These are phyloP conservation scores for Bubalus kerabau DNA, from an alignment of 2,113 vertebrate genomes.

Conservation along the genomic window DNA sequence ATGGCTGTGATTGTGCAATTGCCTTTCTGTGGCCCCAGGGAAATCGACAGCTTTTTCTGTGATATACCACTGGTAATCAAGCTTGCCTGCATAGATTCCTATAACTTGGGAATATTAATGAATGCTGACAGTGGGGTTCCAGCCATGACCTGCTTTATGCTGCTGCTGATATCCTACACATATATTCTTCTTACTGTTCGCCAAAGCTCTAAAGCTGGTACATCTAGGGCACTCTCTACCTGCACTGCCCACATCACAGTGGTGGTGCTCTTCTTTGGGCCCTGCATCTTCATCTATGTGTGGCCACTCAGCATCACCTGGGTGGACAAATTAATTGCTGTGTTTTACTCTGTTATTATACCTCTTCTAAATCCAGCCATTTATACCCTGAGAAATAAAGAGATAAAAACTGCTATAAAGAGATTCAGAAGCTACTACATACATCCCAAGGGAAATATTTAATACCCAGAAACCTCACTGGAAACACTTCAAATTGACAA, in stretches of 20 bases:
- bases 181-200: slow-evolving; percentile 33
- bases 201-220: slow-evolving; percentile 19
- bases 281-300: slow-evolving; percentile 58
- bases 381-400: slow-evolving; percentile 65
- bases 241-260: slow-evolving; percentile 55
- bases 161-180: slow-evolving; percentile 51
- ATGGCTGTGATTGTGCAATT: slow-evolving; percentile 23
- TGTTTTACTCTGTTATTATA: slow-evolving; percentile 63
- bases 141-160: slow-evolving; percentile 24
- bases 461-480: background rate
- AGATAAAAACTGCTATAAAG: slow-evolving; percentile 54
- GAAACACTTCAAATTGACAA: background rate
- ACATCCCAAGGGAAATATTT: background rate
- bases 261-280: slow-evolving; percentile 49
- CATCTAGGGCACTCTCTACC: slow-evolving; percentile 50
- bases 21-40: slow-evolving; percentile 53
- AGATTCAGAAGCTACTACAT: background rate
- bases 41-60: slow-evolving; percentile 63
- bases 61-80: slow-evolving; percentile 49
- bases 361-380: slow-evolving; percentile 63
- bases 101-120: slow-evolving; percentile 16
- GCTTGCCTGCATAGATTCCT: slow-evolving; percentile 48
- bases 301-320: slow-evolving; percentile 42
- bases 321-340: slow-evolving; percentile 54
- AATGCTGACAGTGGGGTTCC: slow-evolving; percentile 41